Base-by-base conservation (phyloP, 2,888 invertebrate genomes). In the Myopa tessellatipennis region DNA sequence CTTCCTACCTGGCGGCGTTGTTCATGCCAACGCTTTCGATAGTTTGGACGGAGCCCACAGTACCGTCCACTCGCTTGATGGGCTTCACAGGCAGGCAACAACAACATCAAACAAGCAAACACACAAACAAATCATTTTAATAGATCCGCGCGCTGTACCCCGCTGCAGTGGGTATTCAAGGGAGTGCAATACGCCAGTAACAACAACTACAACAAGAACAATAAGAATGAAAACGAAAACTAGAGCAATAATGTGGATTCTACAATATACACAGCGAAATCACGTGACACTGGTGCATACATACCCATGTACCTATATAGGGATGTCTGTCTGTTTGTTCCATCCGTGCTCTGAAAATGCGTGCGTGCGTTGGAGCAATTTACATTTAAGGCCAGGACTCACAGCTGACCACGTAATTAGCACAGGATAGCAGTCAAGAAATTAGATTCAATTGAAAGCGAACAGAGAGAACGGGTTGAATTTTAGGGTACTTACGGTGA, bases 131-230 rank as follows among this genome's bases (percentile, higher is more conserved):
- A 52, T 67, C 36, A 65, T 67, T 74, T 74, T 38, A 67, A 65
- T 74, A 50, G 74, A 52, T 50, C 38, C 40, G 63, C 72, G 18
- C 36, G 34, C 38, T 67, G 7, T 38, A 52, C 74, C 36, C n/a
- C 36, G 14, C 38, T 65, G 16, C 52, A 52, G 45, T 16, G 36
- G n/a, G 50, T 8, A 72, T 40, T 72, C 58, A 60, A 40, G 38
- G 38, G 72, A 38, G 60, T 72, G 60, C 58, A 72, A 61, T 58
- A 72, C n/a, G 58, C 58, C 71, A 55, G n/a, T 18, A 71, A 71
- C 69, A 69, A 18, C 69, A n/a, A 50, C 69, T 12, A 5, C 58
- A 16, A 16, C 58, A 58, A 16, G 16, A 6, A 45, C 10, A 8
- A 26, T 16, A n/a, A 26, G 10, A 26, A 69, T 45, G 52, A 69